Evolutionary conservation across 2,888 invertebrate genomes (phyloP).

Genomic region (Margaritifera margaritifera): DNA sequence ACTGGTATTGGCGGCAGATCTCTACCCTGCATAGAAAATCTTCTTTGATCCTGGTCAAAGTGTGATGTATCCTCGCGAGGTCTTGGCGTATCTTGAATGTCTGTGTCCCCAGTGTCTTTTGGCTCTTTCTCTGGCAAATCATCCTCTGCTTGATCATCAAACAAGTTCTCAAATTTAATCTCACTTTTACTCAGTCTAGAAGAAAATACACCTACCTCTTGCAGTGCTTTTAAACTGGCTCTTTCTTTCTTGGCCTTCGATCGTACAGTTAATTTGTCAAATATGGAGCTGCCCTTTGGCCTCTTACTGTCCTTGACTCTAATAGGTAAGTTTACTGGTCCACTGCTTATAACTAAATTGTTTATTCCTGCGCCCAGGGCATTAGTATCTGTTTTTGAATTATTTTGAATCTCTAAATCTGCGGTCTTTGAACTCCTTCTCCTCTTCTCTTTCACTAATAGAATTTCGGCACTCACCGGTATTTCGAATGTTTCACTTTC

Average conservation of each 20-base stretch:
- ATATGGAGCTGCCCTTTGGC: constrained; percentile 50
- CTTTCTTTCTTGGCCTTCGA: constrained; percentile 58
- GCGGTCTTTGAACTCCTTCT: constrained; percentile 21
- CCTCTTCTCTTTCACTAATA: constrained; percentile 39
- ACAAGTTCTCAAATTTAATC: constrained; percentile 47
- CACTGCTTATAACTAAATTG: not conserved
- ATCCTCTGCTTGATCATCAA: constrained; percentile 4
- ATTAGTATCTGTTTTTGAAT: constrained; percentile 9
- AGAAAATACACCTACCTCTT: constrained; percentile 62
- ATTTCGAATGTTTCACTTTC: constrained; percentile 42
- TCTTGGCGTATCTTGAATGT: constrained; percentile 4
- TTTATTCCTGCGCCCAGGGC: not conserved
- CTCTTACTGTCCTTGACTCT: constrained; percentile 55
- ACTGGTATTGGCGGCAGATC: constrained; percentile 63
- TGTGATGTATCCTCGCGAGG: not conserved
- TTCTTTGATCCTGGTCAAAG: constrained; percentile 6
- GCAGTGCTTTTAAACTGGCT: constrained; percentile 60
- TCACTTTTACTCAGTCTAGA: constrained; percentile 56
- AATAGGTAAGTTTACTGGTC: constrained; percentile 50
- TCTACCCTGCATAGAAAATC: constrained; percentile 41
- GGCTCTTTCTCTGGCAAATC: constrained; percentile 17
- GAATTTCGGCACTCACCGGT: constrained; percentile 42
- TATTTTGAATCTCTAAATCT: constrained; percentile 5
- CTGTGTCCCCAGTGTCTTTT: constrained; percentile 12
- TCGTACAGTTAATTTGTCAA: constrained; percentile 62